Conservation (phyloP, 2,888 invertebrate species). For the Eremobia ochroleuca region DNA sequence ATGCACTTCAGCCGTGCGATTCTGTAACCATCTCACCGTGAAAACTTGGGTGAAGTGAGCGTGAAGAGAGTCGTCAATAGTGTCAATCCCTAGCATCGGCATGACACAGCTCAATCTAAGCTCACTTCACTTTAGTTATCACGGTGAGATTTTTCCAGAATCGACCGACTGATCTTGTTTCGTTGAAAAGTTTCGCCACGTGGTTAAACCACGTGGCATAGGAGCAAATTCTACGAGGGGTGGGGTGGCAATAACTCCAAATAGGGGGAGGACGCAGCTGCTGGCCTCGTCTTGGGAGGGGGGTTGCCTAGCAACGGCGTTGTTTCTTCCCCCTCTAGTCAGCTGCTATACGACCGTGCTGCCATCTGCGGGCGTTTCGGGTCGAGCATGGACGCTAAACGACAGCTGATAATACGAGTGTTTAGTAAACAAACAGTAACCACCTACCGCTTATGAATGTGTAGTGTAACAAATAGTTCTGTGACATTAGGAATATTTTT, state of each 20-base stretch:
- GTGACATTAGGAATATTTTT: not conserved
- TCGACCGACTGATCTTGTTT: not conserved
- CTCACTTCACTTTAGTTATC: too few relatives aligned
- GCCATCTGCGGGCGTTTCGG: conserved; percentile 41
- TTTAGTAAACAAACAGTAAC: conserved; percentile 40
- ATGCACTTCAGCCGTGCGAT: too few relatives aligned
- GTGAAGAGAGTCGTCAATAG: too few relatives aligned
- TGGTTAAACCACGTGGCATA: conserved; percentile 33
- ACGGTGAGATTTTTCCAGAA: too few relatives aligned
- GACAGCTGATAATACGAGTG: conserved; percentile 37
- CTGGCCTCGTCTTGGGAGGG: conserved; percentile 4
- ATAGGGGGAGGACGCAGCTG: conserved; percentile 8
- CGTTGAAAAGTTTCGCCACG: conserved; percentile 27
- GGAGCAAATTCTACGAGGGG: conserved; percentile 5
- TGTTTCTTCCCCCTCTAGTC: conserved; percentile 45
- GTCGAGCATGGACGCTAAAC: conserved; percentile 30
- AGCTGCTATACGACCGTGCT: conserved; percentile 40
- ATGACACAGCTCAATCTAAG: too few relatives aligned
- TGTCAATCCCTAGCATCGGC: too few relatives aligned
- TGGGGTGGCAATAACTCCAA: not conserved
- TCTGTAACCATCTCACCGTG: too few relatives aligned
- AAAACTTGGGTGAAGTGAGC: too few relatives aligned
- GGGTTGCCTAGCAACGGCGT: conserved; percentile 56
- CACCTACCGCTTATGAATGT: not conserved
- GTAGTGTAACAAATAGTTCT: not conserved